Base-by-base conservation (phyloP, 1,140 invertebrate genomes). In the Papilio helenus region DNA sequence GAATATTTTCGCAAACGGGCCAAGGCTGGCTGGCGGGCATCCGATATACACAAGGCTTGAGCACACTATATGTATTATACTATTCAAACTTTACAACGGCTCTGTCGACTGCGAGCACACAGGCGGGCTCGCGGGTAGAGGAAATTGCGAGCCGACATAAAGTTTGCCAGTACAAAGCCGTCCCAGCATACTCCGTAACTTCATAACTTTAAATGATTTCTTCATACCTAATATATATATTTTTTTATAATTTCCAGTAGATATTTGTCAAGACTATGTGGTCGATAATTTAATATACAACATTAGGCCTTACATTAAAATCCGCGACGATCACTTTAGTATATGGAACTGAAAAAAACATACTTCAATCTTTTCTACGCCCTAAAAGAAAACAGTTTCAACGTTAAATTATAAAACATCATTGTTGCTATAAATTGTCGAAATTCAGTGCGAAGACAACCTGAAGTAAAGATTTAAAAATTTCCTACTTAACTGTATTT, bases 1-100 rank as follows among this genome's bases (percentile, higher is more conserved):
- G 80, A 83, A 84, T 80, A 65, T 77, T 61, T 65, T 83, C 72
- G 71, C 80, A 80, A 83, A 81, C 46, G 68, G 72, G 76, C 79
- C 79, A n/a, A 77, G 72, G 79, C 81, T 76, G 49, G 20, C 46
- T 39, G 49, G 39, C n/a, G 39, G 51, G 29, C 61, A 68, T 68
- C 61, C 61, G 61, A 34, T 16, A 68, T 29, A 68, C 61, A 26
- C 61, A 34, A 61, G 61, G 61, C 61, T 29, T 68, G 61, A 68
- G 61, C 61, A 68, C 61, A 68, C 61, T 68, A 68, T 26, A 58
- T 23, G 58, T 61, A 61, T 26, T 55, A 9, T 55, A 55, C 51
- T 1, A 20, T 55, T 55, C 51, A 55, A 55, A 55, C 51, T 55
- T 55, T 55, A 55, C 10, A 9, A 18, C 51, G 18, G 51, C 18